Evolutionary conservation across 2,797 vertebrate genomes (phyloP).

Genomic region (Erethizon dorsatum): DNA sequence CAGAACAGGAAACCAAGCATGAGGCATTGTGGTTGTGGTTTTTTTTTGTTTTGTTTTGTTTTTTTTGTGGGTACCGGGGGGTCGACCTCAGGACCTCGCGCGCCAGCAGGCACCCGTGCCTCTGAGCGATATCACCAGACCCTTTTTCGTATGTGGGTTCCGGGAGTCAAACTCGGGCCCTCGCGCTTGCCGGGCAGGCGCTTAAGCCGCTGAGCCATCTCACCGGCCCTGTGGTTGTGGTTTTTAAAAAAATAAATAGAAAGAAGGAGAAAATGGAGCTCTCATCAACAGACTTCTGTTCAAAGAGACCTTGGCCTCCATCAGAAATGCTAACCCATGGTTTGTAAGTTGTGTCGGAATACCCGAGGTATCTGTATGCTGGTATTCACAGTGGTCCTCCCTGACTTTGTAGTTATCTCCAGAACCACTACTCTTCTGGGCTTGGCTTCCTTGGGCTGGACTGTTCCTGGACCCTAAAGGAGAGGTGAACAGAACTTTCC

Average conservation of each 20-base stretch:
- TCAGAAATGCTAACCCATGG: background rate
- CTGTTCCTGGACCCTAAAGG: background rate
- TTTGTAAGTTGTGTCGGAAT: background rate
- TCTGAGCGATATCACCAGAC: too few relatives aligned
- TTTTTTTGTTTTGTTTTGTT: too few relatives aligned
- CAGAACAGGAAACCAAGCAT: constrained; percentile 8
- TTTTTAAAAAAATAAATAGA: background rate
- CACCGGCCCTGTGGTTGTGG: too few relatives aligned
- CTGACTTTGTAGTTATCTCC: background rate
- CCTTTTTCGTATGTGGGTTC: too few relatives aligned
- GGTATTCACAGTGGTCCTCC: background rate
- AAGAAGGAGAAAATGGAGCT: background rate
- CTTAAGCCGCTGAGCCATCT: too few relatives aligned
- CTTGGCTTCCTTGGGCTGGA: background rate
- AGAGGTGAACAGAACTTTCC: background rate
- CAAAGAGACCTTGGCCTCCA: background rate
- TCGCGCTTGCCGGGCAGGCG: too few relatives aligned
- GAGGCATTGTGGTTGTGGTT: background rate
- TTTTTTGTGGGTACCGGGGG: too few relatives aligned
- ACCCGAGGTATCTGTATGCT: background rate
- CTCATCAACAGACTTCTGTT: background rate
- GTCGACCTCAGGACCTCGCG: too few relatives aligned
- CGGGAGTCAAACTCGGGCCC: too few relatives aligned
- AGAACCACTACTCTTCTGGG: background rate
- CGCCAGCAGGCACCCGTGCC: too few relatives aligned